These are phyloP conservation scores for Taurulus bubalis DNA, from an alignment of 2,113 vertebrate species.

Conservation along the genomic window DNA sequence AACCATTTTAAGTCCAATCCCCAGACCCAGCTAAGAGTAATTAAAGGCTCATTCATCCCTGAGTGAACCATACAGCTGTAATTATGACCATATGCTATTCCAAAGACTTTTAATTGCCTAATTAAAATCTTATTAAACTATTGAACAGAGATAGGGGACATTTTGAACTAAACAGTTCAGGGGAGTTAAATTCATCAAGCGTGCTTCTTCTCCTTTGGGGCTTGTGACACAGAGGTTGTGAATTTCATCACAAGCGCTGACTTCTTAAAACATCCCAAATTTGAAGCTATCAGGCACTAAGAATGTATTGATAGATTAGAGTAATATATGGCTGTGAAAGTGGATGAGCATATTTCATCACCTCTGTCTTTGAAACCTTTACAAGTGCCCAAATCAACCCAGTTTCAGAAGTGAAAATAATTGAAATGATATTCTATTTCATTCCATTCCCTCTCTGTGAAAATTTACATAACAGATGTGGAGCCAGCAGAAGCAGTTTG, in stretches of 20 bases:
- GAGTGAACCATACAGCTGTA: slow-evolving; percentile 75
- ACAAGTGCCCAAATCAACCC: slow-evolving; percentile 64
- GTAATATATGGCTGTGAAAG: slow-evolving; percentile 73
- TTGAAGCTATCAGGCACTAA: slow-evolving; percentile 48
- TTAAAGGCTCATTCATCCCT: slow-evolving; percentile 79
- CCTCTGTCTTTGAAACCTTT: slow-evolving; percentile 63
- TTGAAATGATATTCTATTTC: slow-evolving; percentile 75
- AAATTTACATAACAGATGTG: slow-evolving; percentile 82
- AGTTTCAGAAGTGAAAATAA: slow-evolving; percentile 74
- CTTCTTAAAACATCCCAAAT: slow-evolving; percentile 52
- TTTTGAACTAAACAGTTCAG: slow-evolving; percentile 72
- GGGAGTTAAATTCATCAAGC: slow-evolving; percentile 71
- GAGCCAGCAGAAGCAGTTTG: slow-evolving; percentile 68
- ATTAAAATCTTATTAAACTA: slow-evolving; percentile 84
- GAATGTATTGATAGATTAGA: slow-evolving; percentile 62
- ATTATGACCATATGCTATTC: slow-evolving; percentile 82
- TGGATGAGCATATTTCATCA: slow-evolving; percentile 68
- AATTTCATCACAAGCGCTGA: slow-evolving; percentile 56
- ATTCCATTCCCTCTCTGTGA: slow-evolving; percentile 65
- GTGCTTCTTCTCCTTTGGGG: slow-evolving; percentile 60
- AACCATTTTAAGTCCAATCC: slow-evolving; percentile 68
- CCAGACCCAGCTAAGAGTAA: slow-evolving; percentile 76
- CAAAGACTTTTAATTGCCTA: slow-evolving; percentile 83
- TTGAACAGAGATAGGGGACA: slow-evolving; percentile 73
- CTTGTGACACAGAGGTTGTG: slow-evolving; percentile 59